Evolutionary conservation across 1,140 invertebrate species (phyloP), one percentile per base, ranked within the genome.

Genomic region (Heterodera schachtii): DNA sequence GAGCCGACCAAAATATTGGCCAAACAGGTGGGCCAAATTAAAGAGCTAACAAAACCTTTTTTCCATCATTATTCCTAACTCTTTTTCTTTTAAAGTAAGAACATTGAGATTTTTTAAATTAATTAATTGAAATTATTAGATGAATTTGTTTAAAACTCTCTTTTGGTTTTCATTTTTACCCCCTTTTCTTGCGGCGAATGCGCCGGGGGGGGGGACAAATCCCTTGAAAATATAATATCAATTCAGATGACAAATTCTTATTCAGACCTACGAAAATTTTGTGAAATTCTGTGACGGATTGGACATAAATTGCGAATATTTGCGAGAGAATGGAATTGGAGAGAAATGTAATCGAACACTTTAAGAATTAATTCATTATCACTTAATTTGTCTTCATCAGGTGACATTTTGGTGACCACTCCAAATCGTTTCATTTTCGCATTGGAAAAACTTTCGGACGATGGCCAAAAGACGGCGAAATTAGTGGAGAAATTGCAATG

Each of bases 1-100:
- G 94, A 94, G 83, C 97, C 97, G 9, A 98, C 97, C 0, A 92
- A 95, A 86, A 96, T 98, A 91, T 91, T 99, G 64, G 95, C 95
- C 0, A 94, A 94, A 86, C 97, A 98, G 92, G 97, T 95, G 31
- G 31, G 31, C 31, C 31, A 31, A 31, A 31, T 31, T 31, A 31
- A 31, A 31, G 31, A 31, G 31, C 31, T 31, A 31, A 31, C 31
- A 31, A 31, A 31, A 31, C 31, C 31, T 1, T 31, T 31, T 31
- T 31, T 31, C 1, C 31, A 31, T 31, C 31, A 0, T 31, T 31
- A 31, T 31, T 31, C 0, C 1, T 31, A 31, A n/a, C n/a, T n/a
- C n/a, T n/a, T n/a, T n/a, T 31, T 31, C 31, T 31, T 31, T 31
- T n/a, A n/a, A n/a, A n/a, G n/a, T n/a, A n/a, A n/a, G n/a, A n/a